Conservation (phyloP, 1,140 invertebrate genomes). For the Drosophila ercepeae region DNA sequence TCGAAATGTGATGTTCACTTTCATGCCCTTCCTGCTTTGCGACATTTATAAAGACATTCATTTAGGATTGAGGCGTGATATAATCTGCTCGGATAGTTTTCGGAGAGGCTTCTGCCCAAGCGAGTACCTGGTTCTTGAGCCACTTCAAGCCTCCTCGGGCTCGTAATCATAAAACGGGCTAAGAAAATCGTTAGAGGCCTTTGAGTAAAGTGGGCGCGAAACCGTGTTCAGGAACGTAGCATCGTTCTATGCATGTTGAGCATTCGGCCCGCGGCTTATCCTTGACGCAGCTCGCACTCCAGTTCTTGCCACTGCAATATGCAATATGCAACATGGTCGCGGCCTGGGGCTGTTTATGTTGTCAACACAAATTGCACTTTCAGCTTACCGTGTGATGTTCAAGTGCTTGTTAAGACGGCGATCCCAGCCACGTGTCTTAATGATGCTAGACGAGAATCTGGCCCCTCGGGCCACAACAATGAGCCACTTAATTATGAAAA, state of each 20-base stretch:
- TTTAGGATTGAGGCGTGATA: constrained; percentile 5
- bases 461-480: constrained; percentile 39
- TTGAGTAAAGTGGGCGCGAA: constrained; percentile 47
- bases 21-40: constrained; percentile 60
- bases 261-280: constrained; percentile 43
- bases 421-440: constrained; percentile 70
- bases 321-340: neutral
- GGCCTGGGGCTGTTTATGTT: constrained; percentile 44
- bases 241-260: constrained; percentile 27
- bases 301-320: constrained; percentile 22
- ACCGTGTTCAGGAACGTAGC: constrained; percentile 33
- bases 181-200: constrained; percentile 50
- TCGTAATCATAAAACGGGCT: constrained; percentile 52
- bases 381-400: constrained; percentile 73
- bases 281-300: constrained; percentile 46
- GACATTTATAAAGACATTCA: constrained; percentile 60
- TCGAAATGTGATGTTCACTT: no score
- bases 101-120: constrained; percentile 48
- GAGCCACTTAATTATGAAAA: constrained; percentile 76
- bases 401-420: constrained; percentile 74
- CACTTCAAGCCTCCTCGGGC: constrained; percentile 17
- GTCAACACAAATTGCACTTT: constrained; percentile 74
- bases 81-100: constrained; percentile 18
- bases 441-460: constrained; percentile 61
- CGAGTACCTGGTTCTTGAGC: constrained; percentile 40